Evolutionary conservation across 2,113 vertebrate species (phyloP), one percentile per base, ranked within the genome.

Genomic region (Colistium nudipinnis): DNA sequence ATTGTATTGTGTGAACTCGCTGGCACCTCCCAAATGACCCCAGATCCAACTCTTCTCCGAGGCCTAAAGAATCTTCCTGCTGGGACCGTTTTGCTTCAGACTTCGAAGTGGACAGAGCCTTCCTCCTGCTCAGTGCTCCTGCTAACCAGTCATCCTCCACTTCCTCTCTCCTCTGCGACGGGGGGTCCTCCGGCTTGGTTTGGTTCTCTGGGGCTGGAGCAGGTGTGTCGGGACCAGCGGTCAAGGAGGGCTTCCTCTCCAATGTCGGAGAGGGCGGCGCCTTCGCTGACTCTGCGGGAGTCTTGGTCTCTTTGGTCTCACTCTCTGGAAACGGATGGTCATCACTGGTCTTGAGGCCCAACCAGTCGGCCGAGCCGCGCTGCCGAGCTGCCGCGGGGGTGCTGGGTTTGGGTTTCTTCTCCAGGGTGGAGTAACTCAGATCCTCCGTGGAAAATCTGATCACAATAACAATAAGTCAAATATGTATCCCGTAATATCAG

Each of bases 371-470:
- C 0, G 92, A 89, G 27, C 74, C 62, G 39, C 82, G 91, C 17
- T 70, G 81, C 16, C 83, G 67, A 0, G 31, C 60, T 6, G 77
- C 0, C 1, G 85, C 53, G 38, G 92, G 88, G 28, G 62, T 48
- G 8, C 63, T 28, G 27, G 90, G 78, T 55, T 87, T 93, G 22
- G 91, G 81, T 53, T 76, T 84, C 8, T 70, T 86, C 43, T 95
- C 95, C 8, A 80, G 80, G 25, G 86, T 92, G 0, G 70, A 31
- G 28, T 87, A 71, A 2, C 77, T 82, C 55, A 85, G 63, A 14
- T 92, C 91, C 55, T 96, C 94, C 0, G 91, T 86, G 20, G 92
- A 94, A 89, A 96, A 95, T 85, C 95, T 97, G 74, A 55, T 3
- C 1, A 31, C 1, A 13, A 62, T 1, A 41, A 45, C 6, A 43